Evolutionary conservation across 2,888 invertebrate species (phyloP).

Genomic region (Marronus borbonicus): DNA sequence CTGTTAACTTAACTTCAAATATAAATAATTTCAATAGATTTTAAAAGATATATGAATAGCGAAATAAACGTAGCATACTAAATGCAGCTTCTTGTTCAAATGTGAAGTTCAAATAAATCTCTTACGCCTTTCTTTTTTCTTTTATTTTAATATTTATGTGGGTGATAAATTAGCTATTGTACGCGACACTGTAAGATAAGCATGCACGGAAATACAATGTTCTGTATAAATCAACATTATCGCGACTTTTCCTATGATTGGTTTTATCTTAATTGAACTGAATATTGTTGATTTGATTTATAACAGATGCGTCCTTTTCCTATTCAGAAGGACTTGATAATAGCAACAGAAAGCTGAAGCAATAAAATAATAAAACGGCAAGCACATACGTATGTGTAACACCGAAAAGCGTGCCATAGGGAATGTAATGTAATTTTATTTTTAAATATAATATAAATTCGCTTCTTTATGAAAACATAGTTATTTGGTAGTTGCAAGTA

Average conservation of each 20-base stretch:
- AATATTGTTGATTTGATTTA: slow-evolving; percentile 43
- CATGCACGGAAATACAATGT: slow-evolving; percentile 24
- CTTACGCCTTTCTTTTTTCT: slow-evolving; percentile 4
- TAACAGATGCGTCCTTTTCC: neutral
- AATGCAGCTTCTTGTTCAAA: neutral
- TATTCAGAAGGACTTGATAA: slow-evolving; percentile 21
- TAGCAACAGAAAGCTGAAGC: slow-evolving; percentile 1
- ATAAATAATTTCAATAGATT: no score
- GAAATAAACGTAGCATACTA: no score
- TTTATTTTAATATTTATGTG: slow-evolving; percentile 24
- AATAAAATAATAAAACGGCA: no score
- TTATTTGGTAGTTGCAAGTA: no score
- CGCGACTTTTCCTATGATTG: slow-evolving; percentile 34
- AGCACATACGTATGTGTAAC: no score
- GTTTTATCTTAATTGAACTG: slow-evolving; percentile 44
- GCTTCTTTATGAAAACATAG: no score
- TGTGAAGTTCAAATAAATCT: slow-evolving; percentile 7
- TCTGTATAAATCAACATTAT: slow-evolving; percentile 39
- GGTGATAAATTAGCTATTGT: slow-evolving; percentile 25
- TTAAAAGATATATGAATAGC: no score
- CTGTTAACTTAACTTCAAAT: no score
- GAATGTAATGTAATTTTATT: no score
- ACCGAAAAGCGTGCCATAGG: no score
- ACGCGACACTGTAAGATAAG: slow-evolving; percentile 30
- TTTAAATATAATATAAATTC: no score